Evolutionary conservation across 2,113 vertebrate genomes (phyloP).

Genomic region (Mesocricetus auratus): DNA sequence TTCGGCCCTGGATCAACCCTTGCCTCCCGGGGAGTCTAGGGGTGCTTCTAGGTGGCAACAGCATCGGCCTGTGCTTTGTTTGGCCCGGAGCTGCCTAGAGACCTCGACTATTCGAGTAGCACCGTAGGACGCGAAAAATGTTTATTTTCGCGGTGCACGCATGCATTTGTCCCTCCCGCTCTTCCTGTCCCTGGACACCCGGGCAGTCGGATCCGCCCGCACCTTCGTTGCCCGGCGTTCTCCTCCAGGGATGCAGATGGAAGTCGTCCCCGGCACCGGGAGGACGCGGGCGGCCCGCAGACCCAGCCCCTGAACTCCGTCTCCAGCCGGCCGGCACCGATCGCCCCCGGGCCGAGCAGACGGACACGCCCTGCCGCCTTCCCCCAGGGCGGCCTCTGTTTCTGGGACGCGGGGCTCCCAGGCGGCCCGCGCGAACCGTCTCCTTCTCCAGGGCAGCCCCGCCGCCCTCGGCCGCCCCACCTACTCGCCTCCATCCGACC

Average conservation of each 20-base stretch:
- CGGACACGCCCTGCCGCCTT: background rate
- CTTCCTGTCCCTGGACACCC: background rate
- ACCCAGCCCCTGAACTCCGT: too few relatives aligned
- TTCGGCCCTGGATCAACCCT: constrained; percentile 2
- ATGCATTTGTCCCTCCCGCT: background rate
- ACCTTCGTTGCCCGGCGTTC: constrained; percentile 7
- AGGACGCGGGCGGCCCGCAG: too few relatives aligned
- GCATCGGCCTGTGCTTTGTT: background rate
- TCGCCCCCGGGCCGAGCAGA: background rate
- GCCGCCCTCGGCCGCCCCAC: background rate
- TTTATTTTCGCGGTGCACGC: constrained; percentile 38
- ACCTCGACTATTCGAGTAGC: constrained; percentile 40
- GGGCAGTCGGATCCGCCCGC: constrained; percentile 17
- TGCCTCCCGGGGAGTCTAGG: constrained; percentile 7
- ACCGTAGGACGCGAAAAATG: background rate
- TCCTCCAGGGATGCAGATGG: constrained; percentile 9
- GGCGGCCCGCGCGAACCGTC: background rate
- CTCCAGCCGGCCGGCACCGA: background rate
- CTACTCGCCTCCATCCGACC: fast-evolving
- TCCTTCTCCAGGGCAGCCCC: background rate
- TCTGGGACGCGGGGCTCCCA: background rate
- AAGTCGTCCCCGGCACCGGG: constrained; percentile 1
- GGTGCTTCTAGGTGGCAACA: background rate
- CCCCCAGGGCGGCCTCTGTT: background rate
- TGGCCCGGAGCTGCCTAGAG: background rate